These are phyloP conservation scores for Synergus japonicus DNA, from an alignment of 2,888 invertebrate genomes.

Conservation along the genomic window DNA sequence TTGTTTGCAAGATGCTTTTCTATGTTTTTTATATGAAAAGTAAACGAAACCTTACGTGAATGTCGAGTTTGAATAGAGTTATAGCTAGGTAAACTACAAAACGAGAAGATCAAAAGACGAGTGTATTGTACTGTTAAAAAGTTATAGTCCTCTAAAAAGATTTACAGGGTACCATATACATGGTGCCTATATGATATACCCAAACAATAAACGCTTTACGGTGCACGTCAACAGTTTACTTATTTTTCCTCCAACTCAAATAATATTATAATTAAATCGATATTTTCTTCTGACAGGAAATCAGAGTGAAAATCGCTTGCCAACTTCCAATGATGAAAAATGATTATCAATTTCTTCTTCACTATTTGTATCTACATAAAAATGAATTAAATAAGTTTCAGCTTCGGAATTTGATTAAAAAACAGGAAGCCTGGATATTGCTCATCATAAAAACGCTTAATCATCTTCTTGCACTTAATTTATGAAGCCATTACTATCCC, in stretches of 20 bases:
- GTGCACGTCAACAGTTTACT: constrained; percentile 1
- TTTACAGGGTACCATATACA: constrained; percentile 9
- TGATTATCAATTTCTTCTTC: too few relatives aligned
- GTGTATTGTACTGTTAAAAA: constrained; percentile 26
- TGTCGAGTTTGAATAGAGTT: constrained; percentile 29
- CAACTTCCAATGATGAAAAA: too few relatives aligned
- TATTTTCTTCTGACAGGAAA: neutral
- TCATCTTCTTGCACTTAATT: neutral
- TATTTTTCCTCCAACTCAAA: neutral
- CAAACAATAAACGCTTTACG: constrained; percentile 35
- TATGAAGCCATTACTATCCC: constrained; percentile 13
- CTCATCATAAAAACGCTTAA: too few relatives aligned
- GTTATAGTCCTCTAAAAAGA: constrained; percentile 36
- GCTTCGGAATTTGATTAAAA: too few relatives aligned
- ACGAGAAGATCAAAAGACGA: constrained; percentile 31
- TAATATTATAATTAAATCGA: neutral
- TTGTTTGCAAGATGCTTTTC: constrained; percentile 13
- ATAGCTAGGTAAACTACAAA: constrained; percentile 19
- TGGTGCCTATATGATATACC: constrained; percentile 28
- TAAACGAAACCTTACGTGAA: constrained; percentile 20
- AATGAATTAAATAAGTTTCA: too few relatives aligned
- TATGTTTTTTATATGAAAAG: neutral
- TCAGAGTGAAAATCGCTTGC: too few relatives aligned
- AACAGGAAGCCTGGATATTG: too few relatives aligned
- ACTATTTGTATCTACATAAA: too few relatives aligned